Evolutionary conservation across 1,140 invertebrate genomes (phyloP).

Genomic region (Magallana ariakensis): DNA sequence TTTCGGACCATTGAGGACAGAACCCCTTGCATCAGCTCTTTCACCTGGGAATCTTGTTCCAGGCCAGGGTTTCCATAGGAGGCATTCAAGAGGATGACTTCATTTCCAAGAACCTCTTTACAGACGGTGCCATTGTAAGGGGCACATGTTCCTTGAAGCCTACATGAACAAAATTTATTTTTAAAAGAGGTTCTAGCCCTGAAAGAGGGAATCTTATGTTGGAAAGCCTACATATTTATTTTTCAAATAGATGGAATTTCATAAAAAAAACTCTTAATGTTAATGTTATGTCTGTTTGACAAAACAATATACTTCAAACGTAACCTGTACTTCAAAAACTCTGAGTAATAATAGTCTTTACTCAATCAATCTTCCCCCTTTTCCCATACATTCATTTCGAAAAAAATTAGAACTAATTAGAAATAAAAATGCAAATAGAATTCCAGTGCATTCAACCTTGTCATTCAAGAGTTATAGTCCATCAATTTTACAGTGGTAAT

Average conservation of each 20-base stretch:
- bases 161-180: constrained; percentile 44
- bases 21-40: constrained; percentile 57
- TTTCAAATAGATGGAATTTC: background rate
- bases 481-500: constrained; percentile 30
- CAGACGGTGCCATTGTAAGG: constrained; percentile 94
- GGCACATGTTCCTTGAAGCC: constrained; percentile 86
- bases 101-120: constrained; percentile 85
- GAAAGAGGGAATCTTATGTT: background rate
- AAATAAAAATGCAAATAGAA: constrained; percentile 27
- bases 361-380: background rate
- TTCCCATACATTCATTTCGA: constrained; percentile 3
- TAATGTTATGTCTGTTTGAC: background rate
- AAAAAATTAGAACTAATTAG: constrained; percentile 23
- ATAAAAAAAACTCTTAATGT: too few species aligned
- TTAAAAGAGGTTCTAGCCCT: background rate
- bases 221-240: background rate
- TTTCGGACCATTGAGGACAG: constrained; percentile 86
- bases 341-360: background rate
- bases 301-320: background rate
- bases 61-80: constrained; percentile 57
- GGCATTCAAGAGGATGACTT: constrained; percentile 66
- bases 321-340: background rate
- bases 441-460: background rate
- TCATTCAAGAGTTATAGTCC: background rate
- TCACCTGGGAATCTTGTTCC: constrained; percentile 41